Base-by-base conservation (phyloP, 1,140 invertebrate species). In the Psilanteris sp. region DNA sequence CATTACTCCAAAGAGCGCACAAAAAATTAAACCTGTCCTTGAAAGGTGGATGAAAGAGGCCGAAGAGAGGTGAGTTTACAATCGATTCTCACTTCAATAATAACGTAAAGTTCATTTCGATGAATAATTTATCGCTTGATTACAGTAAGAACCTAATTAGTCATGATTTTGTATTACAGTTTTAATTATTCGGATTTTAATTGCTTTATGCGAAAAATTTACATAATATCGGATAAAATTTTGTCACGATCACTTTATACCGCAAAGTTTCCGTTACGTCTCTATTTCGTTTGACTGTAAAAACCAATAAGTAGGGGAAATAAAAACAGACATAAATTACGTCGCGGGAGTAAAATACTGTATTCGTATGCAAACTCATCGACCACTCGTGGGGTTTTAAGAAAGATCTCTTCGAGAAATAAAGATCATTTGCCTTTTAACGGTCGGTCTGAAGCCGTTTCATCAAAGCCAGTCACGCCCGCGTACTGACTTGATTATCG, bases 1-100 rank as follows among this genome's bases (percentile, higher is more conserved):
- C 91, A 99, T 99, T 82, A 99, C 97, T 84, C 97, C 97, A 86
- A 98, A 98, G 91, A 98, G 97, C 92, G 97, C 97, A 75, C 96
- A 98, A 91, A 99, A 98, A 92, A 99, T 99, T 83, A 98, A 98
- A 90, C 97, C 97, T 75, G 97, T 99, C 68, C 91, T 99, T 82
- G 97, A 98, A 89, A 92, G 94, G 89, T 99, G 97, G 97, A 98
- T 99, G 96, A 95, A 95, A 89, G 96, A 98, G 89, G 96, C 97
- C 18, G 96, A 98, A 91, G 96, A 97, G 91, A 97, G 95, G 94
- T 96, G 92, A 92, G 91, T 91, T 88, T 61, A 68, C 48, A 27
- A 74, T 74, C 27, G 37, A 71, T 41, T 74, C 39, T 50, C 26
- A 54, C 6, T 15, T 44, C 41, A 31, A 31, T 31, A 20, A 13